Conservation (phyloP, 2,888 invertebrate genomes). For the Amorpha juglandis region DNA sequence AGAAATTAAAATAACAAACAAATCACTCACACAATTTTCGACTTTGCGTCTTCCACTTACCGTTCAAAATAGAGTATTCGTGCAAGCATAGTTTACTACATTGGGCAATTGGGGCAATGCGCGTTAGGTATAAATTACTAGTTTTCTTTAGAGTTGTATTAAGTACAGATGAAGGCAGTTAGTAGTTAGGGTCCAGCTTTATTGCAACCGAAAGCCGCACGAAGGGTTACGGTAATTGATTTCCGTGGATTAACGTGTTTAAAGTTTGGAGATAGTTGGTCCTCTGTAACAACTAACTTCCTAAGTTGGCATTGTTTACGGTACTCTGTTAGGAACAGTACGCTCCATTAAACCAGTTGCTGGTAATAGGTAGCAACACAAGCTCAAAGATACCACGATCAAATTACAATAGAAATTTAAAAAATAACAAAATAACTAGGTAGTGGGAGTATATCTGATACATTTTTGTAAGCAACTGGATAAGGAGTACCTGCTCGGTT, state of each 20-base stretch:
- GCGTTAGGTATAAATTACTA: slow-evolving; percentile 75
- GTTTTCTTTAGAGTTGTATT: slow-evolving; percentile 75
- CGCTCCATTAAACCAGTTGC: not conserved
- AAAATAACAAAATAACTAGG: too few relatives aligned
- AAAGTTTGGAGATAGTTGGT: slow-evolving; percentile 15
- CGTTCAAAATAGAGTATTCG: slow-evolving; percentile 35
- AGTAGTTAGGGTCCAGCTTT: slow-evolving; percentile 64
- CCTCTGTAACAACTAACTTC: slow-evolving; percentile 11
- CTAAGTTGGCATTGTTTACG: slow-evolving; percentile 12
- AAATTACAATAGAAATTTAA: too few relatives aligned
- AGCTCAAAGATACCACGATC: too few relatives aligned
- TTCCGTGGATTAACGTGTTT: slow-evolving; percentile 29
- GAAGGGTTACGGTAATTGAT: slow-evolving; percentile 37
- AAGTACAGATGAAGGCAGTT: slow-evolving; percentile 71
- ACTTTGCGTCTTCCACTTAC: slow-evolving; percentile 39
- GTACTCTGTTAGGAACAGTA: not conserved
- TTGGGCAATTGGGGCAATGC: slow-evolving; percentile 75
- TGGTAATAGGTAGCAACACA: too few relatives aligned
- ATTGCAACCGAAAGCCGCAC: slow-evolving; percentile 45
- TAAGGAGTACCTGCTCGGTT: too few relatives aligned
- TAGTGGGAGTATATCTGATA: too few relatives aligned
- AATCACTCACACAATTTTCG: slow-evolving; percentile 37
- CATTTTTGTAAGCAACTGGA: too few relatives aligned
- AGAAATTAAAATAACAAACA: slow-evolving; percentile 64
- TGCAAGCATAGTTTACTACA: slow-evolving; percentile 36